Evolutionary conservation across 92 coral and sea anemone genomes (phyloP).

Genomic region (Heliopora coerulea): DNA sequence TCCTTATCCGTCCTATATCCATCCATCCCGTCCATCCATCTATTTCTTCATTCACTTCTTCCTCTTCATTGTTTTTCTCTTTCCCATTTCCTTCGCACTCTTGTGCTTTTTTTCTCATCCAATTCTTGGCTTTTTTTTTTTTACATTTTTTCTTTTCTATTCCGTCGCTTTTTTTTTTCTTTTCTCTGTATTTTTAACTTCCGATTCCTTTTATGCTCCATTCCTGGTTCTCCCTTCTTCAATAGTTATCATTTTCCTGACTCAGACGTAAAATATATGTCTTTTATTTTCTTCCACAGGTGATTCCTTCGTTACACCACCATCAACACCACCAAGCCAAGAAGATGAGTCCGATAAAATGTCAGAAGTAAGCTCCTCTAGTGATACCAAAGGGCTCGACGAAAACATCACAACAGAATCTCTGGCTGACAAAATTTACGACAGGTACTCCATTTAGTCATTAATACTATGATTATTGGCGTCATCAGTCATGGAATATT

Average conservation of each 20-base stretch:
- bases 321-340: constrained; percentile 90
- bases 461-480: not conserved
- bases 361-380: not conserved
- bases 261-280: not conserved
- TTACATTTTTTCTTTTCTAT: not conserved
- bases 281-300: constrained; percentile 46
- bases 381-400: constrained; percentile 36
- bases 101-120: too few species aligned
- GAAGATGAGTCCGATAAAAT: constrained; percentile 46
- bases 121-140: not conserved
- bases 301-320: constrained; percentile 93
- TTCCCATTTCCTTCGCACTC: too few species aligned
- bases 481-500: not conserved
- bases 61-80: too few species aligned
- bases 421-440: constrained; percentile 65
- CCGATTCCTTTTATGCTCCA: too few species aligned
- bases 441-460: constrained; percentile 53
- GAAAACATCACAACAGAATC: constrained; percentile 56
- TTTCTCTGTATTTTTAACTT: too few species aligned
- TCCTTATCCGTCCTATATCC: too few species aligned
- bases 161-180: not conserved
- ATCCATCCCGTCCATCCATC: too few species aligned
- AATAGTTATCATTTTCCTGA: too few species aligned
- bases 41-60: too few species aligned
- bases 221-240: too few species aligned